Percentiles rank a stretch among this genome's conserved stretches.
Evolutionary conservation across 2,797 vertebrate species (phyloP).

Genomic region (Falco berigora): DNA sequence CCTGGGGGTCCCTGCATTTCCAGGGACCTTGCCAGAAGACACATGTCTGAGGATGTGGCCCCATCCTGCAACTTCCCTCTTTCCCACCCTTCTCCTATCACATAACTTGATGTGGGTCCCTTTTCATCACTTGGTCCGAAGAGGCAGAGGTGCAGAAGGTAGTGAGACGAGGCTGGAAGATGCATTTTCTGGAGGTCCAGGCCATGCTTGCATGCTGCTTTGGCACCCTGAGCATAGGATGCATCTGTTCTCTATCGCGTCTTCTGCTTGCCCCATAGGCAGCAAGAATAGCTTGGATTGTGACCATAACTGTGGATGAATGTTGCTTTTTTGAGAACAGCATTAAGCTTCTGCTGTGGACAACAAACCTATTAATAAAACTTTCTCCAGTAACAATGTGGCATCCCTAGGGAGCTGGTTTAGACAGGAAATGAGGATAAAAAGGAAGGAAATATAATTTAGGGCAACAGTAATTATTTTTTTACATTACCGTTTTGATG

Average conservation of each 20-base stretch:
- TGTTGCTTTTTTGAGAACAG: background rate
- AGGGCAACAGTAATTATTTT: background rate
- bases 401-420: background rate
- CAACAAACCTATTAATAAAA: background rate
- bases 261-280: background rate
- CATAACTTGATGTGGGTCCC: background rate
- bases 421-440: background rate
- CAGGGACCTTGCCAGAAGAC: background rate
- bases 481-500: background rate
- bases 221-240: background rate
- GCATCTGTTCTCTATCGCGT: background rate
- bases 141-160: background rate
- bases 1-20: background rate
- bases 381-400: background rate
- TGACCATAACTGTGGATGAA: background rate
- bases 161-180: background rate
- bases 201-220: background rate
- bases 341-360: background rate
- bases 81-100: background rate
- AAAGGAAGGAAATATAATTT: background rate
- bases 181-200: background rate
- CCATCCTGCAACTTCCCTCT: background rate
- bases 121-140: background rate
- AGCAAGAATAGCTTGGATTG: background rate
- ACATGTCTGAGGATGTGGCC: rapidly evolving